These are phyloP conservation scores for Chelonus insularis DNA, from an alignment of 1,140 invertebrate genomes.

Conservation along the genomic window DNA sequence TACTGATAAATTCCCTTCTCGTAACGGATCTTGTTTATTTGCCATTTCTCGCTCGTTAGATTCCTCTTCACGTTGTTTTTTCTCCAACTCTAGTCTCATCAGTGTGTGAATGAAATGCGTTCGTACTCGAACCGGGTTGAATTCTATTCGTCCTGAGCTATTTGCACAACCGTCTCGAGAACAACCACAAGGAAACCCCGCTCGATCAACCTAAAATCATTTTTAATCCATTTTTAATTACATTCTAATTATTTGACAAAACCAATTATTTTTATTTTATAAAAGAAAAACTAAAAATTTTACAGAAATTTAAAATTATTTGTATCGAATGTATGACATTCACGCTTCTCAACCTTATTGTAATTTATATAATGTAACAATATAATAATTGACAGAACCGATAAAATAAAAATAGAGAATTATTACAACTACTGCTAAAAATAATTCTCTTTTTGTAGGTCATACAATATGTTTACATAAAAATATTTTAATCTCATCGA, in stretches of 20 bases:
- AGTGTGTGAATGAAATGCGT: slow-evolving; percentile 98
- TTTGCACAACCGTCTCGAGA: slow-evolving; percentile 93
- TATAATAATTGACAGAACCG: too few species aligned
- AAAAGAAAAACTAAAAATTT: too few species aligned
- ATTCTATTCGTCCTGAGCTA: slow-evolving; percentile 89
- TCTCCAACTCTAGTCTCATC: slow-evolving; percentile 91
- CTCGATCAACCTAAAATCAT: slow-evolving; percentile 76
- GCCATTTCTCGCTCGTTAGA: slow-evolving; percentile 35
- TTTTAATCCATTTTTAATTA: neutral
- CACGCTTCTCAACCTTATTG: too few species aligned
- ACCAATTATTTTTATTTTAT: neutral
- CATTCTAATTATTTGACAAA: neutral
- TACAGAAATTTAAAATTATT: too few species aligned
- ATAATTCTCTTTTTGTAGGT: too few species aligned
- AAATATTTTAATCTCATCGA: too few species aligned
- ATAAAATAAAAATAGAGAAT: too few species aligned
- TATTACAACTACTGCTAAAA: too few species aligned
- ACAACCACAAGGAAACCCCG: slow-evolving; percentile 96
- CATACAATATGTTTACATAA: too few species aligned
- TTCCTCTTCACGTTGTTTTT: slow-evolving; percentile 67
- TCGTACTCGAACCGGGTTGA: slow-evolving; percentile 91
- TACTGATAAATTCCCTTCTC: neutral
- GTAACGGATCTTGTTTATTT: slow-evolving; percentile 38
- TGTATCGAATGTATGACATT: too few species aligned
- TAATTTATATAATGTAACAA: too few species aligned